These are phyloP conservation scores for Alethe diademata DNA, from an alignment of 2,113 vertebrate genomes.

Conservation along the genomic window DNA sequence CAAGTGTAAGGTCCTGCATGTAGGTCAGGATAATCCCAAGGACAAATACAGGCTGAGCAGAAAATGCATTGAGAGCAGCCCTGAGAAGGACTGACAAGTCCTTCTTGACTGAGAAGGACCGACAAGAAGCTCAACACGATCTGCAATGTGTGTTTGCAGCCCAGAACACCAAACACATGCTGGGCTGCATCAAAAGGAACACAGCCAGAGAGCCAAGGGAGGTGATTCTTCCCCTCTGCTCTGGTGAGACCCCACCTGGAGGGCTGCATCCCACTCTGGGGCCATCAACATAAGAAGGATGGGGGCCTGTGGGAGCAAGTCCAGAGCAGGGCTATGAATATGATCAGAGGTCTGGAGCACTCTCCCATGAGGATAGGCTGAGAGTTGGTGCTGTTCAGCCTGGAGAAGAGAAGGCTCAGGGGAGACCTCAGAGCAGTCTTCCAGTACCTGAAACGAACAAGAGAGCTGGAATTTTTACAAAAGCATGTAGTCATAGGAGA, in stretches of 20 bases:
- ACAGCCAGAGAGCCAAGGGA: not conserved
- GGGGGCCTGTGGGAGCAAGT: not conserved
- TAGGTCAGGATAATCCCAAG: not conserved
- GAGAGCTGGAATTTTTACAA: not conserved
- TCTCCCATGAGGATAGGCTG: not conserved
- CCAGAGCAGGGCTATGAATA: not conserved
- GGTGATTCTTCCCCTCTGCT: not conserved
- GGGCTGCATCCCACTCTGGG: not conserved
- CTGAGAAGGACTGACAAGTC: not conserved
- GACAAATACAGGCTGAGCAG: not conserved
- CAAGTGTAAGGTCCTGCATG: not conserved
- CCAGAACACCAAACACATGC: not conserved
- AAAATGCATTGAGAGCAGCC: not conserved
- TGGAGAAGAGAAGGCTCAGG: not conserved
- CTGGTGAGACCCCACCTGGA: not conserved
- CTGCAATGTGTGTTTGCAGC: not conserved
- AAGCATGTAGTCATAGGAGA: not conserved
- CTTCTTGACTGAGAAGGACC: not conserved
- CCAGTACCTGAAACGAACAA: not conserved
- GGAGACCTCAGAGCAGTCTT: not conserved
- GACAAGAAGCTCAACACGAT: not conserved
- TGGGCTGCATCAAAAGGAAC: not conserved
- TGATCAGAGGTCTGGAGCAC: not conserved
- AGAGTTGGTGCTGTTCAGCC: not conserved
- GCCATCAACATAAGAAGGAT: not conserved